Percentiles rank a stretch among this genome's conserved stretches.
phyloP scores from a whole-genome alignment of 1,140 invertebrate genomes.

The Andrena cerasifolii region DNA sequence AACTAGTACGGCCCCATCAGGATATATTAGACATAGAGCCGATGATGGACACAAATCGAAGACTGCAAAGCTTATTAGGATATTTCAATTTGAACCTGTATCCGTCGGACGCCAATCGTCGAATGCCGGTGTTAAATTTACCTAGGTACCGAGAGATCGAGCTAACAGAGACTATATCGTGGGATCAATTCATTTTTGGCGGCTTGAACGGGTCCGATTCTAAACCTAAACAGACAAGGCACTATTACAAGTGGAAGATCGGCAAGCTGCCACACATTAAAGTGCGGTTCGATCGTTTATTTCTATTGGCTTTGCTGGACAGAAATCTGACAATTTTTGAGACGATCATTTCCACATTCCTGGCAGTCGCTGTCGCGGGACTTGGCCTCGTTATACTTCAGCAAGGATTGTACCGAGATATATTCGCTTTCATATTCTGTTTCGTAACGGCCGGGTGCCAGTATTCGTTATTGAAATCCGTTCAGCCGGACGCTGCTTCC shows the following conservation, averaged over 20 bases:
- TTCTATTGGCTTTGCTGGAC: constrained; percentile 96
- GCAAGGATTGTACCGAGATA: constrained; percentile 94
- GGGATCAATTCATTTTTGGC: constrained; percentile 78
- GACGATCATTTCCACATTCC: constrained; percentile 90
- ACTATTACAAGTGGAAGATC: constrained; percentile 93
- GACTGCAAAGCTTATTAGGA: constrained; percentile 72
- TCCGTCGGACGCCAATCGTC: constrained; percentile 61
- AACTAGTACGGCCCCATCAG: constrained; percentile 63
- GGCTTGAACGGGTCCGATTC: constrained; percentile 71
- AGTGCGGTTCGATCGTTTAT: constrained; percentile 95
- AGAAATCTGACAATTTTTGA: constrained; percentile 94
- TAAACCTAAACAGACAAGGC: constrained; percentile 84
- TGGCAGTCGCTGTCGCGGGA: constrained; percentile 93
- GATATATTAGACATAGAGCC: constrained; percentile 58
- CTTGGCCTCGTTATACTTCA: constrained; percentile 93
- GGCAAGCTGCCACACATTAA: constrained; percentile 88
- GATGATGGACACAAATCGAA: constrained; percentile 67
- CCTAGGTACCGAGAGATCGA: constrained; percentile 69
- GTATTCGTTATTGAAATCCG: constrained; percentile 98
- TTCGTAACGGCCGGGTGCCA: constrained; percentile 98
- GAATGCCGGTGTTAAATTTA: constrained; percentile 69
- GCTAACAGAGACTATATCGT: constrained; percentile 72
- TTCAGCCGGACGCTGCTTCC: constrained; percentile 99
- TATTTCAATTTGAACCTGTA: constrained; percentile 67
- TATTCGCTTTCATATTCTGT: constrained; percentile 97